Evolutionary conservation across 2,888 invertebrate species (phyloP), one percentile per base, ranked within the genome.

Genomic region (Scaptomyza polygonia): DNA sequence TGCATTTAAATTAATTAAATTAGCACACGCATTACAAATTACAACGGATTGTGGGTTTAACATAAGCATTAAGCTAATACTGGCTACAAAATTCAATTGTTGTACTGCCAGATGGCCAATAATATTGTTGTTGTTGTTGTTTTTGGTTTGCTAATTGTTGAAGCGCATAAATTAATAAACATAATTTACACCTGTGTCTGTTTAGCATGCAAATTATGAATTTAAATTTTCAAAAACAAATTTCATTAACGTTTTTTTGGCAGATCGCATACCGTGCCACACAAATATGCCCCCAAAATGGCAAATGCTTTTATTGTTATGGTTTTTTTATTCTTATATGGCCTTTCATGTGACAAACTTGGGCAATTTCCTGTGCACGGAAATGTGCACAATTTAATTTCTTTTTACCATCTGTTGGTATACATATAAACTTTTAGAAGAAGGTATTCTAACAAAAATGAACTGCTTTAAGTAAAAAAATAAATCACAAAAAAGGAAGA

Each of bases 351-450:
- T 83, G 86, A 82, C 81, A 82, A 86, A 71, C 66, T 74, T 67
- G 74, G 68, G 78, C 81, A 86, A 86, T 82, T 82, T 82, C 86
- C 86, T 84, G 62, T 67, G 65, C 78, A 79, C 84, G 84, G 84
- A 83, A 74, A 80, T 86, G 81, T 82, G 81, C 84, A 77, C 82
- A 86, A 84, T 84, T 82, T 86, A 86, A 80, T 82, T 82, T 70
- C 70, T 71, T 53, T 67, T 52, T 64, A 59, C 39, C 54, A 48
- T 47, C 47, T 62, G 47, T 57, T 53, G 27, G 16, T 12, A 44
- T 21, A 25, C 21, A 39, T 16, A 39, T 39, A n/a, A n/a, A 16
- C 61, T 14, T 45, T 53, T 11, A 12, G 14, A 12, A 1, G 1
- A 6, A n/a, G 30, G 30, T 12, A 21, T 21, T 21, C 3, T 21